Conservation (phyloP, 2,113 vertebrate genomes). For the Oxygymnocypris stewartii region DNA sequence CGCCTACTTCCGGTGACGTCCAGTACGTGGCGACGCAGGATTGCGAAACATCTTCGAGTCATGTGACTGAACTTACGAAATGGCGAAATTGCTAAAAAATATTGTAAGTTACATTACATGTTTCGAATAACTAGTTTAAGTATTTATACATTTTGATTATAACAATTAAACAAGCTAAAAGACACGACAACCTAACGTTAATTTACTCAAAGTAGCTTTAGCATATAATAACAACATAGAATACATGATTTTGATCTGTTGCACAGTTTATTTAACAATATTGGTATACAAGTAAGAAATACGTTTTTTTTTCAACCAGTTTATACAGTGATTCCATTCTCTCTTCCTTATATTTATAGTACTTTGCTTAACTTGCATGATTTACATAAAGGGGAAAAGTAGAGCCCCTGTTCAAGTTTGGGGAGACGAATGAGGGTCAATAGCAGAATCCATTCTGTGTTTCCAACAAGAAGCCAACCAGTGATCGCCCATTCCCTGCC, state of each 20-base stretch:
- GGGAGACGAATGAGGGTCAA: constrained; percentile 78
- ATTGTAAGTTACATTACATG: background rate
- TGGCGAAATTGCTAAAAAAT: background rate
- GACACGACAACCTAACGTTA: background rate
- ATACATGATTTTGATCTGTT: constrained; percentile 77
- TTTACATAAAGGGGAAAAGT: constrained; percentile 95
- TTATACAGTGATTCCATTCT: constrained; percentile 98
- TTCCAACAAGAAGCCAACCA: constrained; percentile 86
- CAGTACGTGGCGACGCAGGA: background rate
- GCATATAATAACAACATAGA: background rate
- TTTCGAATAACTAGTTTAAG: background rate
- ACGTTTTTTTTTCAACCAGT: constrained; percentile 90
- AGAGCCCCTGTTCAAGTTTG: constrained; percentile 94
- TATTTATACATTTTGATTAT: background rate
- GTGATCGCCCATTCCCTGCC: constrained; percentile 70
- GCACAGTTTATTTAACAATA: constrained; percentile 99
- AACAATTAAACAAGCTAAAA: background rate
- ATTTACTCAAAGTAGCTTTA: background rate
- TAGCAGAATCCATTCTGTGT: constrained; percentile 78
- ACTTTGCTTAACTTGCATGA: constrained; percentile 93
- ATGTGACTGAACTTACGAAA: constrained; percentile 32
- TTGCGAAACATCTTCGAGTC: constrained; percentile 28
- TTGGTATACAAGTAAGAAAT: constrained; percentile 99
- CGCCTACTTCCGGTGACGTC: constrained; percentile 64
- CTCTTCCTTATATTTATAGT: constrained; percentile 97